A percentile compares a stretch with the other conserved stretches of the same genome.
Conservation (phyloP, 2,113 vertebrate genomes). For the human (Homo sapiens) region GRCh38 chr18:65663001-65663500, state of each 20-base stretch:
- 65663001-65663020: neutral
- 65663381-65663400: neutral
- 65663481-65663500: neutral
- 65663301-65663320: neutral
- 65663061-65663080: neutral
- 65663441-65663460: neutral
- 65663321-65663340: neutral
- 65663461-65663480: too few relatives aligned
- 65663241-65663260: neutral
- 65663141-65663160: neutral
- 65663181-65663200: neutral
- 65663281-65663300: neutral
- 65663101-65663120: neutral
- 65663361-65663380: slow-evolving; percentile 4
- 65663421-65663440: neutral
- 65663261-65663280: neutral
- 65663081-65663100: neutral
- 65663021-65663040: neutral
- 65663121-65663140: neutral
- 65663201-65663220: neutral
- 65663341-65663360: neutral
- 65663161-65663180: neutral
- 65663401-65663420: neutral
- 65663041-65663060: neutral
- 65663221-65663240: neutral